Percentiles rank a stretch among this genome's conserved stretches.
phyloP scores from a whole-genome alignment of 2,113 vertebrate species.

The Colius striatus region DNA sequence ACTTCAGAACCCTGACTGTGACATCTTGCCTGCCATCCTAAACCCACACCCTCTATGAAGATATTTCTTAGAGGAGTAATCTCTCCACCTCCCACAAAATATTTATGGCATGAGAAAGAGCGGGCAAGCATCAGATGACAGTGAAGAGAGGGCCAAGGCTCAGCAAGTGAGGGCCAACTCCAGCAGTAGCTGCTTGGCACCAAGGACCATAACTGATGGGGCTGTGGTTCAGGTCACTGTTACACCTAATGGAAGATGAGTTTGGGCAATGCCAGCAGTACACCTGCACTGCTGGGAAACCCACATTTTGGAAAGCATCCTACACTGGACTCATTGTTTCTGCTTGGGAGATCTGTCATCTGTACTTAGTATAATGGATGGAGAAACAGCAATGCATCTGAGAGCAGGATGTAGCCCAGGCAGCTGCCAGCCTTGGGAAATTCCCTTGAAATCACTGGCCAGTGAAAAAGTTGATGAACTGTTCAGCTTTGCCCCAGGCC shows the following conservation, averaged over 20 bases:
- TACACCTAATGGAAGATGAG: not conserved
- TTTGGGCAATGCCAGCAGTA: not conserved
- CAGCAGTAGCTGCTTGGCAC: not conserved
- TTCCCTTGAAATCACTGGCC: not conserved
- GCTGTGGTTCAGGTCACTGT: not conserved
- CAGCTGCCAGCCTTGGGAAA: not conserved
- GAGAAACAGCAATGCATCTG: not conserved
- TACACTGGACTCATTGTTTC: not conserved
- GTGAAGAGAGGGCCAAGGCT: not conserved
- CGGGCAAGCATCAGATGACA: not conserved
- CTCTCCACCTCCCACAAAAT: not conserved
- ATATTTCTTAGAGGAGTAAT: not conserved
- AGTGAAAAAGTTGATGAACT: not conserved
- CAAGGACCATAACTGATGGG: not conserved
- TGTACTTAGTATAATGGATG: not conserved
- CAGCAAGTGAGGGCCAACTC: not conserved
- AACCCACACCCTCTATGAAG: not conserved
- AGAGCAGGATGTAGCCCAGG: not conserved
- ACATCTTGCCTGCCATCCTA: not conserved
- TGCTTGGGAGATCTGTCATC: not conserved
- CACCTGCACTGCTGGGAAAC: not conserved
- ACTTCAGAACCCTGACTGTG: not conserved
- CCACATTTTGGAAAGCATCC: not conserved
- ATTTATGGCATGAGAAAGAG: not conserved
- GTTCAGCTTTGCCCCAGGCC: not conserved